Base-by-base conservation (phyloP, 1,140 invertebrate species). In the Drosophila sp. region DNA sequence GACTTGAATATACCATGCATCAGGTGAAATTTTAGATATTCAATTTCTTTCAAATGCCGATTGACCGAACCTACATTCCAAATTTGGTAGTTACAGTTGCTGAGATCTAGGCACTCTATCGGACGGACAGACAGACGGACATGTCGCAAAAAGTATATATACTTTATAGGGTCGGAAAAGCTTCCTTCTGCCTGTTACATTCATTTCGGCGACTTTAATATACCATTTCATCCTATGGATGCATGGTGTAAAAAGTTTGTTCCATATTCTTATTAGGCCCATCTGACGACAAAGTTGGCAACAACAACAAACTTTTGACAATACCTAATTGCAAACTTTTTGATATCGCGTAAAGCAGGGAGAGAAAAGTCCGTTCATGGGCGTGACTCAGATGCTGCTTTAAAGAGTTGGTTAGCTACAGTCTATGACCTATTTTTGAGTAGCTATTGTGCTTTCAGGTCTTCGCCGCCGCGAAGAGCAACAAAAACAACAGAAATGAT, bases 241-340 rank as follows among this genome's bases (percentile, higher is more conserved):
- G 17, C 17, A 17, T 17, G 17, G 17, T 17, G 17, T 17, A 17
- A 50, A 58, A 58, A 58, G 32, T 65, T 80, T 63, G 62, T 50
- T 80, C 30, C 70, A 79, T 69, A 75, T 75, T 75, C 72, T 80
- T 85, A 85, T 85, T 85, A 80, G 81, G 82, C 81, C 81, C 82
- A 78, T 70, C 41, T 68, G 81, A 78, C 81, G 81, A 78, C 81
- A 85, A 85, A 85, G 81, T 85, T 85, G 58, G 74, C 79, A 80
- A 77, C 66, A 66, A 69, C 55, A 83, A 83, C 64, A 85, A 86
- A 86, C 82, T 85, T 86, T 89, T 78, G 80, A 89, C 84, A 87
- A 87, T 87, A 89, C 77, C 84, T 87, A 87, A 87, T 89, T 87
- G 84, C 80, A 87, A 87, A 87, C 80, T 87, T 87, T 87, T 70